A percentile compares a stretch with the other conserved stretches of the same genome.
phyloP scores from a whole-genome alignment of 2,888 invertebrate species.

The Lithosia quadra region DNA sequence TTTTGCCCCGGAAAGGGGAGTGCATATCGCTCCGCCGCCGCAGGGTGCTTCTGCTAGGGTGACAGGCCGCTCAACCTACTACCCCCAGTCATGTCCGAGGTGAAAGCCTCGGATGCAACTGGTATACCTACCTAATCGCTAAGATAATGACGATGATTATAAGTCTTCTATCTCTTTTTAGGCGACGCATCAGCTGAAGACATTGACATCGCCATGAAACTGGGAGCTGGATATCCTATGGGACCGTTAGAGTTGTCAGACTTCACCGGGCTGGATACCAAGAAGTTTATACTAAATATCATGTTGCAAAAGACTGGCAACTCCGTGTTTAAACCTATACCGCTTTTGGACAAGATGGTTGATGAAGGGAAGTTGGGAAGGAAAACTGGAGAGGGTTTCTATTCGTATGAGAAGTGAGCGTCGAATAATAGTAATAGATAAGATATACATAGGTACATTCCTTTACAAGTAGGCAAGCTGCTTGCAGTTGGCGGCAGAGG shows the following conservation, averaged over 20 bases:
- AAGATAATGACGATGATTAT: not conserved
- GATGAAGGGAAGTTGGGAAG: constrained; percentile 91
- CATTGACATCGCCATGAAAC: constrained; percentile 95
- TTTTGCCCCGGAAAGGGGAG: no score
- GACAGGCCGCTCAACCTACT: no score
- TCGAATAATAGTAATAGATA: not conserved
- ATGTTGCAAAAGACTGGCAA: constrained; percentile 88
- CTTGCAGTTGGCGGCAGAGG: not conserved
- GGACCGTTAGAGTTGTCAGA: constrained; percentile 95
- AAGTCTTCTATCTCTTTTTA: constrained; percentile 52
- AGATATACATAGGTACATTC: not conserved
- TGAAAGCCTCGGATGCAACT: no score
- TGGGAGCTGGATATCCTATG: constrained; percentile 96
- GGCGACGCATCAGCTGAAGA: constrained; percentile 90
- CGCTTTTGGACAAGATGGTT: constrained; percentile 89
- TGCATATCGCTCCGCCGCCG: no score
- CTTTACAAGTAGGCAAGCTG: not conserved
- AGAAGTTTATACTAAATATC: constrained; percentile 85
- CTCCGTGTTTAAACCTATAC: constrained; percentile 81
- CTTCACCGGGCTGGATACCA: constrained; percentile 94
- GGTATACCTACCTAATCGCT: no score
- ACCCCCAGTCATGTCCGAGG: no score
- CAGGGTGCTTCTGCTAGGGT: no score
- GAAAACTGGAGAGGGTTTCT: constrained; percentile 94
- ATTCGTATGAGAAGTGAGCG: constrained; percentile 84